Percentiles rank a stretch among this genome's conserved stretches.
phyloP scores from a whole-genome alignment of 1,140 invertebrate species.

The Nasonia giraulti region DNA sequence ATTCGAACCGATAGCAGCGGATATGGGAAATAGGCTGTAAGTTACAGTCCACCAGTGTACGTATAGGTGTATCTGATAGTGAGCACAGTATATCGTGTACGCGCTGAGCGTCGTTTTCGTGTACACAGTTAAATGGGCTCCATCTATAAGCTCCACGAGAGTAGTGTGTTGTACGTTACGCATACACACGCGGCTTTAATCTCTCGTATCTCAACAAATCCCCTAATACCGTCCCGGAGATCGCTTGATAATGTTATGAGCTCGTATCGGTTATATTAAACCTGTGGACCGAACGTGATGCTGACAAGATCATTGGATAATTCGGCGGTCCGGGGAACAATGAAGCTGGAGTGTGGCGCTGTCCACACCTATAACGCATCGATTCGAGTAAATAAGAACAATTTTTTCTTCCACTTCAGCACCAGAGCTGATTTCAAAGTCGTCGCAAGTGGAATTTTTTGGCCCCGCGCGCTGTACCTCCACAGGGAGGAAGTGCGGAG shows the following conservation, averaged over 20 bases:
- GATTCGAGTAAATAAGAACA: neutral
- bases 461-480: no score
- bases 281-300: slow-evolving; percentile 35
- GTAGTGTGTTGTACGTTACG: slow-evolving; percentile 29
- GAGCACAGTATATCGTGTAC: neutral
- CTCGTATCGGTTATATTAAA: slow-evolving; percentile 34
- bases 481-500: no score
- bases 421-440: no score
- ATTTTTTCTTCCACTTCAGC: neutral
- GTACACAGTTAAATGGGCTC: slow-evolving; percentile 34
- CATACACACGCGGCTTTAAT: slow-evolving; percentile 32
- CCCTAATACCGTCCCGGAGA: slow-evolving; percentile 24
- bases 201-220: slow-evolving; percentile 35
- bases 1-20: neutral
- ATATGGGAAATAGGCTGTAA: slow-evolving; percentile 17
- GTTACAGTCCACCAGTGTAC: neutral
- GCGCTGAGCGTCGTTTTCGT: slow-evolving; percentile 24
- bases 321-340: neutral
- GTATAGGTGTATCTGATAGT: slow-evolving; percentile 15
- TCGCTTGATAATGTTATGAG: slow-evolving; percentile 34
- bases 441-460: no score
- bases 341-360: neutral
- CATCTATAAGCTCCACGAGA: slow-evolving; percentile 2
- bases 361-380: no score
- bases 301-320: slow-evolving; percentile 36